Base-by-base conservation (phyloP, 1,140 invertebrate species). In the Matsumurasca onukii region DNA sequence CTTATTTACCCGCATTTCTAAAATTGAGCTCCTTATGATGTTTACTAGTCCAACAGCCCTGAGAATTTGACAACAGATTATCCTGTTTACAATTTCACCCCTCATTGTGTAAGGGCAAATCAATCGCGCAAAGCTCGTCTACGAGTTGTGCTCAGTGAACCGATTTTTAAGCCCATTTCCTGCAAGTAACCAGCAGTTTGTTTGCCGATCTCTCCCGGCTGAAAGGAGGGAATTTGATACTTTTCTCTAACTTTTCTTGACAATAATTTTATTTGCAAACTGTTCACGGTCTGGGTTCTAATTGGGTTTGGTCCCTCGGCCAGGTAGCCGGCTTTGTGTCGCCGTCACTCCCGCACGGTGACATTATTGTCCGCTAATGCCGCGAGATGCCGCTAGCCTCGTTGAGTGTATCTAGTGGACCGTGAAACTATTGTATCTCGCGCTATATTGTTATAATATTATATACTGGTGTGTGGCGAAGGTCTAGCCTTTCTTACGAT, bases 391-490 rank as follows among this genome's bases (percentile, higher is more conserved):
- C n/a, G n/a, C n/a, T n/a, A n/a, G n/a, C n/a, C n/a, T n/a, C n/a
- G n/a, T n/a, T n/a, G 34, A 5, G 34, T 17, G 30, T 22, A 2
- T 22, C 55, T 59, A 59, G 55, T 29, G 22, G 55, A 59, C 24
- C 55, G 55, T 59, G 24, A 59, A 59, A 59, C 55, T 59, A 59
- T 59, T 59, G 55, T 59, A n/a, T 27, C 24, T 9, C 24, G 13
- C 22, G 55, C 55, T 59, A 59, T 59, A 59, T 59, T 59, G 55
- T 59, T 59, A 59, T 59, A 59, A 59, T 59, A 59, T 59, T 59
- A 59, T 59, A 59, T 59, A 59, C 24, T 59, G 55, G 55, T 59
- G 55, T 59, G 55, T 59, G 55, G 55, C 30, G 55, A 59, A 27
- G 15, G 9, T 22, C 24, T 22, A 27, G 55, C n/a, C 55, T 59